Conservation (phyloP, 2,888 invertebrate species). For the Yponomeuta sedellus region DNA sequence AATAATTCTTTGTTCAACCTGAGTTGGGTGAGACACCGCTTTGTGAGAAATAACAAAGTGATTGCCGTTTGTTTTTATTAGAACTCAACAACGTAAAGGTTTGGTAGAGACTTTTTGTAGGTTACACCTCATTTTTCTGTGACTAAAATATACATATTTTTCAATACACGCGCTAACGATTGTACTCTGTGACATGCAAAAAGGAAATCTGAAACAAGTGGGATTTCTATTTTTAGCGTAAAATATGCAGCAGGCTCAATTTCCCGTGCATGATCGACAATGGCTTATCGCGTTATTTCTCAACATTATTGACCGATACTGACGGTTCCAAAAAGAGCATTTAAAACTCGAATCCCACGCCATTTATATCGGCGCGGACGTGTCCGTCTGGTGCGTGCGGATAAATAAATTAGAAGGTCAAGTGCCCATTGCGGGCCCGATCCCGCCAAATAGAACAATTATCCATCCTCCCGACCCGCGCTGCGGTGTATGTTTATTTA, state of each 20-base stretch:
- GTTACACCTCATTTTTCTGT: no score
- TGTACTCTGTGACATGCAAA: no score
- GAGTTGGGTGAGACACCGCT: neutral
- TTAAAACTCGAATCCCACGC: conserved; percentile 23
- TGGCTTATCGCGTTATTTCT: neutral
- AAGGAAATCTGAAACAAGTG: no score
- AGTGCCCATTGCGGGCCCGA: conserved; percentile 43
- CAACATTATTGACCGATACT: neutral
- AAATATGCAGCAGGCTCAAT: neutral
- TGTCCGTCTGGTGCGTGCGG: conserved; percentile 36
- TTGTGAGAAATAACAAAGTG: neutral
- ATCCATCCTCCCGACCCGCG: conserved; percentile 35
- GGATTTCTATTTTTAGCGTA: neutral
- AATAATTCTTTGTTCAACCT: neutral
- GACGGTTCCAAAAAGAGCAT: neutral
- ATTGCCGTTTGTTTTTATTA: neutral
- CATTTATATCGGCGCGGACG: conserved; percentile 24
- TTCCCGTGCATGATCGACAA: neutral
- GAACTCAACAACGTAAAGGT: neutral
- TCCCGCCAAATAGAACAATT: conserved; percentile 65
- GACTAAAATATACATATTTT: no score
- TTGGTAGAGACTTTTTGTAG: neutral
- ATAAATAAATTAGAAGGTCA: conserved; percentile 52
- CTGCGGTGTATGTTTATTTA: conserved; percentile 50
- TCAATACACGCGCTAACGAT: no score